Conservation (phyloP, 2,797 vertebrate genomes). For the Myripristis jacobus region DNA sequence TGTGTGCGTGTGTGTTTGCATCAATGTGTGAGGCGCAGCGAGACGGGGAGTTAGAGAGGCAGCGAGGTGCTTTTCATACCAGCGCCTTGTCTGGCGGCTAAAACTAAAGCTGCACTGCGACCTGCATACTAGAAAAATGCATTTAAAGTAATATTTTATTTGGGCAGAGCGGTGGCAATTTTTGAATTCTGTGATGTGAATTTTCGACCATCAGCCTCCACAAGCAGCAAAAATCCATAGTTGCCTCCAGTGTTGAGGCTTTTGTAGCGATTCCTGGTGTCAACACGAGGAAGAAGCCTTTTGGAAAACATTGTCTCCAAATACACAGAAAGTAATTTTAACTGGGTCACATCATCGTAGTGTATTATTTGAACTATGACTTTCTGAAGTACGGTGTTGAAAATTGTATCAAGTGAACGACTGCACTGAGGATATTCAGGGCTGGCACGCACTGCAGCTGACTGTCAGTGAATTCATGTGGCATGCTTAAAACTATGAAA, state of each 20-base stretch:
- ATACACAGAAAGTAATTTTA: slow-evolving; percentile 11
- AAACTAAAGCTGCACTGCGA: not conserved
- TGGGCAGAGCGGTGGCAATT: too few species aligned
- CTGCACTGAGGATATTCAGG: slow-evolving; percentile 16
- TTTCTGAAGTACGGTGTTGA: slow-evolving; percentile 22
- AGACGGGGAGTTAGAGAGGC: slow-evolving; percentile 9
- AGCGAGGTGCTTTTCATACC: slow-evolving; percentile 14
- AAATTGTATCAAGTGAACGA: slow-evolving; percentile 23
- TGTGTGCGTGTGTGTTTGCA: slow-evolving; percentile 29
- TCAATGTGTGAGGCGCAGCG: not conserved
- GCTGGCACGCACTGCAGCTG: not conserved
- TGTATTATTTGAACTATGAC: slow-evolving; percentile 8
- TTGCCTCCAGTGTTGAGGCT: too few species aligned
- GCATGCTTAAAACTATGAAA: slow-evolving; percentile 37
- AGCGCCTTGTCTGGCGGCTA: slow-evolving; percentile 5
- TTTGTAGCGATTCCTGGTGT: too few species aligned
- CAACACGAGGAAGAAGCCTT: not conserved
- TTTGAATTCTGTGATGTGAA: not conserved
- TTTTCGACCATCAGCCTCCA: not conserved
- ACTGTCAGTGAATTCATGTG: slow-evolving; percentile 28
- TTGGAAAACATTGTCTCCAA: too few species aligned
- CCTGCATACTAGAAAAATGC: not conserved
- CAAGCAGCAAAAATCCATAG: too few species aligned
- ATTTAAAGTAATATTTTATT: too few species aligned
- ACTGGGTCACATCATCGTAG: not conserved